Evolutionary conservation across 2,113 vertebrate species (phyloP), one percentile per base, ranked within the genome.

Genomic region (Perca flavescens): DNA sequence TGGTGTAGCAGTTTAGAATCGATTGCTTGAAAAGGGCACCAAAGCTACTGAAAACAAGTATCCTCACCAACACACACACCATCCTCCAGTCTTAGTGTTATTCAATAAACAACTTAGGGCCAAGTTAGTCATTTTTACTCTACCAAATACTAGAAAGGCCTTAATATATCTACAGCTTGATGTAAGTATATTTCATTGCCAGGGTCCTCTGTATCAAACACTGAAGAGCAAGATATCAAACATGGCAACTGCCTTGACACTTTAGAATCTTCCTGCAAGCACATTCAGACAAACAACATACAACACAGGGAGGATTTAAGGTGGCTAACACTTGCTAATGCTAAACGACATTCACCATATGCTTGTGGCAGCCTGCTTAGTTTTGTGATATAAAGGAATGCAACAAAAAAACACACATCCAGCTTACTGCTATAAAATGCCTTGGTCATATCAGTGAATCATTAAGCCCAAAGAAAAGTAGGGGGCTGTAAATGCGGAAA

Each of bases 391-490:
- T n/a, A 25, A 56, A 49, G 10, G 0, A 36, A 58, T 57, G 40
- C 14, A n/a, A 74, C n/a, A 65, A 58, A 49, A 49, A 34, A 13
- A 17, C 15, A 5, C 17, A 13, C 12, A 25, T n/a, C 66, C 28
- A 43, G 74, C 43, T 52, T 10, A 12, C 43, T 34, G 68, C 22
- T 68, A 15, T 79, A 62, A 74, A 67, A 61, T 21, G 28, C 47
- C 15, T 5, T 66, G 60, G 50, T 54, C 43, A 28, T 15, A 28
- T 17, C 17, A 3, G 66, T 71, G 28, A 72, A 65, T 58, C 31
- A 53, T 22, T 14, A 8, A 17, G 2, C 31, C 22, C 5, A 2
- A 14, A 34, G 47, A 6, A 57, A 67, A 21, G 31, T 15, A 54
- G 36, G 14, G 14, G 65, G 43, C 54, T 36, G 19, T 77, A 63